Evolutionary conservation across 2,797 vertebrate genomes (phyloP).

Genomic region (Champsocephalus gunnari): DNA sequence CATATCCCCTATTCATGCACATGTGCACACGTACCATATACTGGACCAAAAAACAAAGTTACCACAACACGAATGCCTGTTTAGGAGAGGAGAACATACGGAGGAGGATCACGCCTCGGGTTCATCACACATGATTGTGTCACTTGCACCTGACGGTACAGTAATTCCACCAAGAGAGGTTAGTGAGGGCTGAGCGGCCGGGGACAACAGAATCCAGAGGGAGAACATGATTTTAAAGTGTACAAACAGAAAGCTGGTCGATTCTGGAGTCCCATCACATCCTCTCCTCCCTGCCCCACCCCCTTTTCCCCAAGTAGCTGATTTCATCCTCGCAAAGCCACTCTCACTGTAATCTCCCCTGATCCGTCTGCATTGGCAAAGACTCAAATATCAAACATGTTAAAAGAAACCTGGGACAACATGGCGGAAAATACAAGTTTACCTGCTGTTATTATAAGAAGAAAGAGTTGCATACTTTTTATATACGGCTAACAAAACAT

Average conservation of each 20-base stretch:
- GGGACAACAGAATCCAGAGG: conserved; percentile 24
- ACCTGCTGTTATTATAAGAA: conserved; percentile 1
- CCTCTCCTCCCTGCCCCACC: conserved; percentile 32
- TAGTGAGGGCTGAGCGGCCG: conserved; percentile 10
- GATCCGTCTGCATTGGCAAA: conserved; percentile 76
- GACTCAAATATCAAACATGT: conserved; percentile 72
- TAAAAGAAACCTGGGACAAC: conserved; percentile 31
- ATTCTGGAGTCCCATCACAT: conserved; percentile 48
- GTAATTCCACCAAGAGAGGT: conserved; percentile 10
- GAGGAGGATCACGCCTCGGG: conserved; percentile 20
- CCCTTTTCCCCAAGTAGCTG: conserved; percentile 72
- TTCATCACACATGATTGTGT: conserved; percentile 34
- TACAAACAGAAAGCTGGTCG: conserved; percentile 26
- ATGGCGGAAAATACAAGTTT: conserved; percentile 26
- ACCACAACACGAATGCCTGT: conserved; percentile 10
- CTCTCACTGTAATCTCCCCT: conserved; percentile 79
- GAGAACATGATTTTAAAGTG: conserved; percentile 7
- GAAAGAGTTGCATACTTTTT: conserved; percentile 9
- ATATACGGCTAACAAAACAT: conserved; percentile 6
- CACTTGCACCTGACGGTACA: conserved; percentile 34
- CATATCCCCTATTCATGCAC: conserved; percentile 56
- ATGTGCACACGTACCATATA: conserved; percentile 44
- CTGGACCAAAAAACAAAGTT: conserved; percentile 22
- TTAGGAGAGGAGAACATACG: conserved; percentile 33
- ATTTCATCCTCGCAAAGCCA: conserved; percentile 81